A percentile compares a stretch with the other conserved stretches of the same genome.
Evolutionary conservation across 1,140 invertebrate species (phyloP).

Genomic region (Manduca sexta): DNA sequence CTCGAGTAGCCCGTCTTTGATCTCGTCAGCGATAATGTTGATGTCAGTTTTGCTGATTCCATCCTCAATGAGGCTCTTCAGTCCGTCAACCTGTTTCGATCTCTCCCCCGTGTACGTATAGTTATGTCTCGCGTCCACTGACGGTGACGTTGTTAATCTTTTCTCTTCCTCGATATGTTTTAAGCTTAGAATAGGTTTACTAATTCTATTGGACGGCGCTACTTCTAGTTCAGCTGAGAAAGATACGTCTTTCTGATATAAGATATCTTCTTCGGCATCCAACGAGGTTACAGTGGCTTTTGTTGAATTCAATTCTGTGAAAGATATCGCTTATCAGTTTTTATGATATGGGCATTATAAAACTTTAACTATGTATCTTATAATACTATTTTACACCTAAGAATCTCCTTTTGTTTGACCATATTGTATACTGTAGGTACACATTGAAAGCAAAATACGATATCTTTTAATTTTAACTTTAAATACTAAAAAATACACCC

Average conservation of each 20-base stretch:
- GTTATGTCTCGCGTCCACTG: conserved; percentile 26
- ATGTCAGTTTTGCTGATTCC: conserved; percentile 63
- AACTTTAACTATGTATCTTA: no score
- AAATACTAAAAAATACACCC: no score
- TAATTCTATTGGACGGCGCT: conserved; percentile 62
- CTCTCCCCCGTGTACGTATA: conserved; percentile 56
- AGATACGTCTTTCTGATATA: conserved; percentile 88
- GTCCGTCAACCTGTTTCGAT: conserved; percentile 53
- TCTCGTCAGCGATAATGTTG: conserved; percentile 57
- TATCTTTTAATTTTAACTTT: no score
- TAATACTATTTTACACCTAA: no score
- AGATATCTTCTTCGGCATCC: conserved; percentile 81
- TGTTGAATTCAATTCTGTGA: conserved; percentile 83
- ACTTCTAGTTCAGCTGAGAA: conserved; percentile 84
- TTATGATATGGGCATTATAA: no score
- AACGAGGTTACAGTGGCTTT: conserved; percentile 72
- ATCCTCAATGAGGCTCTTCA: conserved; percentile 62
- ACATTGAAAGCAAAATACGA: no score
- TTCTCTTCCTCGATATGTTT: conserved; percentile 45
- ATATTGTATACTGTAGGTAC: no score
- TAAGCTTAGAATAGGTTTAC: conserved; percentile 48
- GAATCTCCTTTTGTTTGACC: no score
- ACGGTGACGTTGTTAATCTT: conserved; percentile 35
- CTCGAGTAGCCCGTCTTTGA: conserved; percentile 29
- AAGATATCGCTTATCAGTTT: no score